A percentile compares a stretch with the other conserved stretches of the same genome.
Conservation (phyloP, 2,113 vertebrate genomes). For the Columba janthina region DNA sequence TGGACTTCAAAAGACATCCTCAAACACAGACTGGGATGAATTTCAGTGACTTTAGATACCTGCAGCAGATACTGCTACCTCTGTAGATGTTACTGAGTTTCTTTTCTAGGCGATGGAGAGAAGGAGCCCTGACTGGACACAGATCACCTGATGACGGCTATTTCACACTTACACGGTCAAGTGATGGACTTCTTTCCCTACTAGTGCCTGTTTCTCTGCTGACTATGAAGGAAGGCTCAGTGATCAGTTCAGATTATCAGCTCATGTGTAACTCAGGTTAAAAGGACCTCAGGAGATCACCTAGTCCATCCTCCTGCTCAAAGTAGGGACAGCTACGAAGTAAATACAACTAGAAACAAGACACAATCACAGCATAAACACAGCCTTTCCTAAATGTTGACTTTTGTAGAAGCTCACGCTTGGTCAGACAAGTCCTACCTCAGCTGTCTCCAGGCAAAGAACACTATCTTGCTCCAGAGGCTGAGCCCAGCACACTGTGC, state of each 20-base stretch:
- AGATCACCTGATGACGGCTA: not conserved
- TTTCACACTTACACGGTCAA: not conserved
- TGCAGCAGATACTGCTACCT: not conserved
- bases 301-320: not conserved
- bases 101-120: not conserved
- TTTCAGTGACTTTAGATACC: not conserved
- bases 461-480: not conserved
- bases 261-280: not conserved
- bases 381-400: not conserved
- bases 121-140: not conserved
- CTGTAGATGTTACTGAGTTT: not conserved
- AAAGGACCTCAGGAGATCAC: not conserved
- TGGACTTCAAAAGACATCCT: not conserved
- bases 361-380: not conserved
- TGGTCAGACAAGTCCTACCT: not conserved
- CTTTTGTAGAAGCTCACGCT: not conserved
- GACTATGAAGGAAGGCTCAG: not conserved
- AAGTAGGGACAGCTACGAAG: not conserved
- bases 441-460: not conserved
- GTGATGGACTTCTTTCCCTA: not conserved
- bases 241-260: not conserved
- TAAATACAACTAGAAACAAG: not conserved
- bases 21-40: not conserved
- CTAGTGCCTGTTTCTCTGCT: not conserved
- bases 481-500: not conserved